Conservation (phyloP, 2,113 vertebrate species). For the Dinomys branickii region DNA sequence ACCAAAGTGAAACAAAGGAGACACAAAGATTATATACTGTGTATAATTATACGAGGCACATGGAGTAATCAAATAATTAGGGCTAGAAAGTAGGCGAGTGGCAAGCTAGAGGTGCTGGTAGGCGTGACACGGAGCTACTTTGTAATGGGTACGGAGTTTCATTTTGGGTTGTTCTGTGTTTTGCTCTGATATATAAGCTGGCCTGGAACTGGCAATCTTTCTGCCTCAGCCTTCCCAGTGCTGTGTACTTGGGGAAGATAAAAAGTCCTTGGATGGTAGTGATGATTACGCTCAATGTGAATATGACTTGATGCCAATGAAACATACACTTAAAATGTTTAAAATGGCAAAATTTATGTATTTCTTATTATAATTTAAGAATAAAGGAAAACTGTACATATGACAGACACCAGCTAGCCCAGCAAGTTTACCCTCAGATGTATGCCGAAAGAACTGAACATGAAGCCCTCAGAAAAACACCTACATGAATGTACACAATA, state of each 20-base stretch:
- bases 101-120: not conserved
- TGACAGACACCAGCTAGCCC: not conserved
- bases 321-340: not conserved
- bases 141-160: not conserved
- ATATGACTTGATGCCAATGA: not conserved
- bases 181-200: not conserved
- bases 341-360: not conserved
- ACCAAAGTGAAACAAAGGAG: not conserved
- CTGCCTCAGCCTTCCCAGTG: not conserved
- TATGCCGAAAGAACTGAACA: not conserved
- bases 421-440: not conserved
- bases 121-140: not conserved
- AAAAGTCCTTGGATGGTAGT: not conserved
- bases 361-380: not conserved
- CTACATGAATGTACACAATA: not conserved
- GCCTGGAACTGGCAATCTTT: not conserved
- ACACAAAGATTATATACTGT: not conserved
- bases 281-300: slow-evolving; percentile 10
- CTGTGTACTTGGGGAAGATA: not conserved
- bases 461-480: not conserved
- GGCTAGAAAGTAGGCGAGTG: not conserved
- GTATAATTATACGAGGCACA: not conserved
- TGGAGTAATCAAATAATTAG: not conserved
- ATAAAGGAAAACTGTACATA: slow-evolving; percentile 17
- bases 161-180: not conserved